A percentile compares a stretch with the other conserved stretches of the same genome.
These are phyloP conservation scores for Rhamnusium bicolor DNA, from an alignment of 2,888 invertebrate species.

Conservation along the genomic window DNA sequence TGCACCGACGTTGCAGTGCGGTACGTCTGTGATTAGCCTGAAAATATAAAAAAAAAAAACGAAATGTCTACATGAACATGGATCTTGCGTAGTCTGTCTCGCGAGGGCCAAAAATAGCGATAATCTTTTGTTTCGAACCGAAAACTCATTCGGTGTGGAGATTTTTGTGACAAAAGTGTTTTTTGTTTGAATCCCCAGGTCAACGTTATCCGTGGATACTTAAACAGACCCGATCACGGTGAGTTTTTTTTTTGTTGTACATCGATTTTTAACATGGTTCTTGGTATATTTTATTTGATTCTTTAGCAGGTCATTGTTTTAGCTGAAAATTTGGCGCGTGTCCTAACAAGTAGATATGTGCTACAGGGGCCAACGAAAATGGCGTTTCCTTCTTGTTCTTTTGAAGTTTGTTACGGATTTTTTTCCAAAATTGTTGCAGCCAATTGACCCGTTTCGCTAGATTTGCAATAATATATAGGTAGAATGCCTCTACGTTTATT, in stretches of 20 bases:
- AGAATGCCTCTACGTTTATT: no score
- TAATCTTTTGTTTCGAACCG: not conserved
- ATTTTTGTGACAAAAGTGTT: conserved; percentile 22
- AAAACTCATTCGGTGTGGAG: not conserved
- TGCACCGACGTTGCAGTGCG: conserved; percentile 44
- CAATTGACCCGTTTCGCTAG: not conserved
- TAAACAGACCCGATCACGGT: not conserved
- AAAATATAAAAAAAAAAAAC: not conserved
- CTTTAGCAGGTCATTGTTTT: not conserved
- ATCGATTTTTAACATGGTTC: conserved; percentile 14
- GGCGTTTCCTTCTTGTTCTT: not conserved
- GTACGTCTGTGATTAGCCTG: conserved; percentile 26
- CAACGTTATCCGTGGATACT: conserved; percentile 19
- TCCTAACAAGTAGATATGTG: no score
- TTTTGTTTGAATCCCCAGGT: not conserved
- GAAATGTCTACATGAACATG: conserved; percentile 16
- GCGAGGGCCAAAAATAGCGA: conserved; percentile 4
- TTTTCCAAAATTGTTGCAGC: not conserved
- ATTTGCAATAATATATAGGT: not conserved
- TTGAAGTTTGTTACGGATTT: not conserved
- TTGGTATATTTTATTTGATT: not conserved
- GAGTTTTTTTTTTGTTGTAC: conserved; percentile 7
- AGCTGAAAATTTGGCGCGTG: not conserved
- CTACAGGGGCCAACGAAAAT: conserved; percentile 1
- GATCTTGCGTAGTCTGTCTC: not conserved